Base-by-base conservation (phyloP, 2,888 invertebrate species). In the Entomobrya multifasciata region DNA sequence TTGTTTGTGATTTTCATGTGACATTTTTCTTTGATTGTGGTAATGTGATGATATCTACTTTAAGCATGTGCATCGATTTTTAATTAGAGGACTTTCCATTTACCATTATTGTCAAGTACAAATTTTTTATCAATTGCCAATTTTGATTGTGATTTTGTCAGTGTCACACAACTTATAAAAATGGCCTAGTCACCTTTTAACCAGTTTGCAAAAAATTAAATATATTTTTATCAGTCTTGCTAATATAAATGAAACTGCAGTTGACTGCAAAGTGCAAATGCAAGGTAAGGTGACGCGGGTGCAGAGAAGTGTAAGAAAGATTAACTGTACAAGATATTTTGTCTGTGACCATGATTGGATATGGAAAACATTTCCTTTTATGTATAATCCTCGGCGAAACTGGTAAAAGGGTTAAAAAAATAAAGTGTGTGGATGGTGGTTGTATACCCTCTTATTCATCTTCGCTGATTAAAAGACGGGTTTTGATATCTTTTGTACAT, bases 341-440 rank as follows among this genome's bases (percentile, higher is more conserved):
- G 49, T 60, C 60, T 30, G 60, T 77, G 77, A 77, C 77, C 77
- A 77, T 77, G 52, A 77, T 77, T 77, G 77, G 77, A 77, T n/a
- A n/a, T n/a, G n/a, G n/a, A 77, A 60, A 60, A 36, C 60, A 55
- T 77, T 27, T 44, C 77, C 77, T 77, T 77, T 60, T 77, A 60
- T 77, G 77, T 60, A 41, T 36, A 4, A n/a, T 41, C 15, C 5
- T 52, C 41, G 57, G 52, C 77, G 44, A 41, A 25, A 36, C n/a
- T n/a, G n/a, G n/a, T n/a, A n/a, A n/a, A n/a, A n/a, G n/a, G n/a
- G n/a, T n/a, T n/a, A n/a, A n/a, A n/a, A n/a, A n/a, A n/a, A n/a
- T n/a, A n/a, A n/a, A n/a, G n/a, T n/a, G n/a, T n/a, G n/a, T n/a
- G n/a, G n/a, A n/a, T n/a, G n/a, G n/a, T n/a, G n/a, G n/a, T n/a